Percentiles rank a stretch among this genome's conserved stretches.
Conservation (phyloP, 2,113 vertebrate genomes). For the Eudorcas thomsonii region DNA sequence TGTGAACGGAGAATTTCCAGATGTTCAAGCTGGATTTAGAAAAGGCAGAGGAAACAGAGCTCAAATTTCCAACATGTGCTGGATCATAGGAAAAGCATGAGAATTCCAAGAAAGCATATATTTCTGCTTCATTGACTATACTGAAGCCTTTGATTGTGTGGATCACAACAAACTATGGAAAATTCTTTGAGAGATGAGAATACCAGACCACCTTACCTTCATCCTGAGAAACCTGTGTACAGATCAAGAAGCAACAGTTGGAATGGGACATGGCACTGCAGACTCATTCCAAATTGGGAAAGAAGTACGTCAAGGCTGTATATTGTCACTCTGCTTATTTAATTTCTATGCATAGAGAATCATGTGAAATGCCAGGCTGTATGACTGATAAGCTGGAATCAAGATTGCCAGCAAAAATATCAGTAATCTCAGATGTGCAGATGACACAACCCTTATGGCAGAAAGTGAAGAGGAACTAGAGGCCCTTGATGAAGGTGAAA, state of each 20-base stretch:
- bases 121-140: neutral
- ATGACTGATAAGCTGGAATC: neutral
- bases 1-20: neutral
- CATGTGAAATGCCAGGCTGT: neutral
- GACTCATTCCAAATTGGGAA: neutral
- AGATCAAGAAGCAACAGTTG: neutral
- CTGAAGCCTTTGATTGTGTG: neutral
- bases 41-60: neutral
- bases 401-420: neutral
- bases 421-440: neutral
- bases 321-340: neutral
- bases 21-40: neutral
- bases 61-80: neutral
- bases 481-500: neutral
- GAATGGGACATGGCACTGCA: neutral
- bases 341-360: neutral
- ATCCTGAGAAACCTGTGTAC: neutral
- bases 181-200: neutral
- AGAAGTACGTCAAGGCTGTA: neutral
- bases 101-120: neutral
- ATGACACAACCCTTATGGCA: neutral
- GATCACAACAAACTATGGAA: neutral
- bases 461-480: neutral
- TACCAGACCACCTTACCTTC: neutral
- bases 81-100: neutral